A percentile compares a stretch with the other conserved stretches of the same genome.
phyloP scores from a whole-genome alignment of 2,797 vertebrate genomes.

The Urosaurus nigricauda region DNA sequence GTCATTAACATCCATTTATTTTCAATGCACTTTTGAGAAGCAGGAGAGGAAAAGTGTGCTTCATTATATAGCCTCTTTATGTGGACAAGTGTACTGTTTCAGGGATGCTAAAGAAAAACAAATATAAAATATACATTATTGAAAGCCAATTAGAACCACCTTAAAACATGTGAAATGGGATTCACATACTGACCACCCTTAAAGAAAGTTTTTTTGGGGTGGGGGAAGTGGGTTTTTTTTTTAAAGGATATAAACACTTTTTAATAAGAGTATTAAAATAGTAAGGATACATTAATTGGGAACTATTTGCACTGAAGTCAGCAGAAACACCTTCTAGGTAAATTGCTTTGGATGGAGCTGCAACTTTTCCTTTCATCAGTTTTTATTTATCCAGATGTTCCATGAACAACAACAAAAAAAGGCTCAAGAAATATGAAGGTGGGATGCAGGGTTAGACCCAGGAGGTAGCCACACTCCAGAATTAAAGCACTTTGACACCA shows the following conservation, averaged over 20 bases:
- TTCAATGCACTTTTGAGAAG: background rate
- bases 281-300: background rate
- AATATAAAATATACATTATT: background rate
- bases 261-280: background rate
- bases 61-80: background rate
- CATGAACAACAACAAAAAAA: background rate
- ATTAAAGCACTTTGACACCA: no score
- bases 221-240: no score
- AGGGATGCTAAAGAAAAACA: background rate
- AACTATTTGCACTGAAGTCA: background rate
- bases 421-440: no score
- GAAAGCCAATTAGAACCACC: background rate
- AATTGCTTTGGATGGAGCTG: background rate
- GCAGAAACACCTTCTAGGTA: background rate
- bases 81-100: background rate
- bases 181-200: background rate
- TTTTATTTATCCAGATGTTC: background rate
- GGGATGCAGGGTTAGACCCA: background rate
- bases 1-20: background rate
- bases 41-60: background rate
- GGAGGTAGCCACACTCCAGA: no score
- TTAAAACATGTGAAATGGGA: background rate
- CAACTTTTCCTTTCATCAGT: background rate
- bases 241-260: no score
- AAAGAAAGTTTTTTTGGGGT: background rate